These are phyloP conservation scores for Graphium colonna DNA, from an alignment of 2,888 invertebrate genomes.

Conservation along the genomic window DNA sequence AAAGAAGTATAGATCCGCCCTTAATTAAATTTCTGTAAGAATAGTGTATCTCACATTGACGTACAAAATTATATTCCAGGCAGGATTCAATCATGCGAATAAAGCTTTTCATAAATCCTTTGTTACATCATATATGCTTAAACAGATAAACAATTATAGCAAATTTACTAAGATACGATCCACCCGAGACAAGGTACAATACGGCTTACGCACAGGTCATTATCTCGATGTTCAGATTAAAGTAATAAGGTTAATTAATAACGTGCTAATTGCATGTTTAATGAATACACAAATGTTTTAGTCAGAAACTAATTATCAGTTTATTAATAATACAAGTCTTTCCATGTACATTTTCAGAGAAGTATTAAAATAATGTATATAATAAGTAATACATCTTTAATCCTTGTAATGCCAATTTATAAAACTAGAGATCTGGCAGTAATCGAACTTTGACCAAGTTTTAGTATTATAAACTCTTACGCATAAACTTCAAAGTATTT, in stretches of 20 bases:
- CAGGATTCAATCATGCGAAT: too few species aligned
- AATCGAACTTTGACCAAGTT: too few species aligned
- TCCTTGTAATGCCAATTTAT: too few species aligned
- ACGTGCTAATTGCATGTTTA: constrained; percentile 6
- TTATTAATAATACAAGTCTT: background rate
- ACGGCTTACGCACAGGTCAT: background rate
- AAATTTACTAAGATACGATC: background rate
- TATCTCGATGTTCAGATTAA: background rate
- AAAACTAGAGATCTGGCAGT: too few species aligned
- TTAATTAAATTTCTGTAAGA: too few species aligned
- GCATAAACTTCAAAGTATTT: background rate
- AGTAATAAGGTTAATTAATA: constrained; percentile 6
- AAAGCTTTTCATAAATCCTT: too few species aligned
- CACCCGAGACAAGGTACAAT: background rate
- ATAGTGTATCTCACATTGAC: too few species aligned
- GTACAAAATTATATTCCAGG: too few species aligned
- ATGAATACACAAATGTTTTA: background rate
- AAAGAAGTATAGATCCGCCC: too few species aligned
- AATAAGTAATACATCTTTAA: too few species aligned
- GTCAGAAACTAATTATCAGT: background rate
- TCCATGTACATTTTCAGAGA: background rate
- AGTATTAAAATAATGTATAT: background rate
- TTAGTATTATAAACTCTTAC: too few species aligned
- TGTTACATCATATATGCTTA: background rate
- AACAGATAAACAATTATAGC: background rate